These are phyloP conservation scores for Tiphia femorata DNA, from an alignment of 2,888 invertebrate genomes.

Conservation along the genomic window DNA sequence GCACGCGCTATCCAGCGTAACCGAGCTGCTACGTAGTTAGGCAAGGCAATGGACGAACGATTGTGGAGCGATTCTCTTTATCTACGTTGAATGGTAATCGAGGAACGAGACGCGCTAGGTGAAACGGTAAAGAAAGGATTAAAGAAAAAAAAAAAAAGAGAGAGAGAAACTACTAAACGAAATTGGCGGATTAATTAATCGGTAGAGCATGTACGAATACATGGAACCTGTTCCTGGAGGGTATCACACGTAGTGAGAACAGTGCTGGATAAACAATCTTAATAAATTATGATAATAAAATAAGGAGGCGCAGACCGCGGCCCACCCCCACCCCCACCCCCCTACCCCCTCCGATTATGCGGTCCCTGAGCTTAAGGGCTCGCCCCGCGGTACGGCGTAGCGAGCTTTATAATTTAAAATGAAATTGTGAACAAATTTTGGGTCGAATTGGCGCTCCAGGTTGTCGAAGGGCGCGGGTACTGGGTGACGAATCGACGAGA, in stretches of 20 bases:
- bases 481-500: conserved; percentile 3
- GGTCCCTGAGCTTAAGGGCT: too few relatives aligned
- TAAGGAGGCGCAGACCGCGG: conserved; percentile 29
- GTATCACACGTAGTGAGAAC: conserved; percentile 41
- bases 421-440: conserved; percentile 39
- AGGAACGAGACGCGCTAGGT: not conserved
- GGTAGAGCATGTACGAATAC: conserved; percentile 44
- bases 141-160: not conserved
- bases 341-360: too few relatives aligned
- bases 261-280: conserved; percentile 57
- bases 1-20: conserved; percentile 46
- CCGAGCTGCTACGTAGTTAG: conserved; percentile 45
- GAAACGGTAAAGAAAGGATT: not conserved
- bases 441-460: conserved; percentile 28
- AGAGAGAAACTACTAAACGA: conserved; percentile 19
- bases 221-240: conserved; percentile 48
- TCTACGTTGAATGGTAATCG: conserved; percentile 12
- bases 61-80: conserved; percentile 7
- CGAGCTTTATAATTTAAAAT: conserved; percentile 38
- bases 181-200: conserved; percentile 39
- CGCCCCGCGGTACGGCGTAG: conserved; percentile 47
- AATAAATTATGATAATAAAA: conserved; percentile 55
- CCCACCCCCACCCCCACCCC: too few relatives aligned
- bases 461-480: conserved; percentile 15
- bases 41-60: conserved; percentile 32